A percentile compares a stretch with the other conserved stretches of the same genome.
Evolutionary conservation across 2,113 vertebrate species (phyloP).

Genomic region (Tragelaphus buxtoni): DNA sequence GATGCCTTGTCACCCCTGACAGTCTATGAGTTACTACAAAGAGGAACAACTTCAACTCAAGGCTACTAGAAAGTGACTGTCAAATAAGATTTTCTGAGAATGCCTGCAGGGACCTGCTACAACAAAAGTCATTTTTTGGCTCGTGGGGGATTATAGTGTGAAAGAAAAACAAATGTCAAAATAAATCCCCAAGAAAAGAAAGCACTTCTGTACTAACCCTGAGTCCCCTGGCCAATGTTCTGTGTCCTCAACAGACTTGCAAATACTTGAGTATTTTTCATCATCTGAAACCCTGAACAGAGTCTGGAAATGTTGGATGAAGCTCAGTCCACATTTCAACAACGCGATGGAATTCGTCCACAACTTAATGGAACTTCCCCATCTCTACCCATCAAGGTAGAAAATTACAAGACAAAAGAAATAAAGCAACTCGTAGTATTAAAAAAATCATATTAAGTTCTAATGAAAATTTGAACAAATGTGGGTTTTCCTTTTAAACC

Average conservation of each 20-base stretch:
- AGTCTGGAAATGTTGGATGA: constrained; percentile 70
- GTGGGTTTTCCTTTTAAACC: background rate
- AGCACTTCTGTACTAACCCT: constrained; percentile 69
- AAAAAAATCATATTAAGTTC: background rate
- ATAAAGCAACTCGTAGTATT: constrained; percentile 1
- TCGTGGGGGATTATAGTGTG: constrained; percentile 64
- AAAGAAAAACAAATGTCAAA: constrained; percentile 76
- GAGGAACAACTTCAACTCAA: constrained; percentile 38
- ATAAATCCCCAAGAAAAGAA: constrained; percentile 70
- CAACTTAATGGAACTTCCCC: constrained; percentile 17
- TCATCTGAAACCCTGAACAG: constrained; percentile 72
- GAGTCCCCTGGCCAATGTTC: constrained; percentile 55
- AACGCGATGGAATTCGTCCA: constrained; percentile 73
- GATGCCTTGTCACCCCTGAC: constrained; percentile 31
- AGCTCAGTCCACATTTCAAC: constrained; percentile 67
- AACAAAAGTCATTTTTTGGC: constrained; percentile 60
- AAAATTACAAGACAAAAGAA: constrained; percentile 56
- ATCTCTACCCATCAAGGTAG: constrained; percentile 56
- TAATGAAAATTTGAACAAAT: constrained; percentile 21
- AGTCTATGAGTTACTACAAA: constrained; percentile 55
- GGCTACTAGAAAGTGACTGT: constrained; percentile 65
- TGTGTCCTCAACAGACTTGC: constrained; percentile 45
- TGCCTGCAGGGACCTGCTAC: constrained; percentile 52
- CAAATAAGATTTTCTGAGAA: constrained; percentile 64
- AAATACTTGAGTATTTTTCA: constrained; percentile 59